These are phyloP conservation scores for Phenganax subtilis DNA, from an alignment of 92 coral and sea anemone species.

Conservation along the genomic window DNA sequence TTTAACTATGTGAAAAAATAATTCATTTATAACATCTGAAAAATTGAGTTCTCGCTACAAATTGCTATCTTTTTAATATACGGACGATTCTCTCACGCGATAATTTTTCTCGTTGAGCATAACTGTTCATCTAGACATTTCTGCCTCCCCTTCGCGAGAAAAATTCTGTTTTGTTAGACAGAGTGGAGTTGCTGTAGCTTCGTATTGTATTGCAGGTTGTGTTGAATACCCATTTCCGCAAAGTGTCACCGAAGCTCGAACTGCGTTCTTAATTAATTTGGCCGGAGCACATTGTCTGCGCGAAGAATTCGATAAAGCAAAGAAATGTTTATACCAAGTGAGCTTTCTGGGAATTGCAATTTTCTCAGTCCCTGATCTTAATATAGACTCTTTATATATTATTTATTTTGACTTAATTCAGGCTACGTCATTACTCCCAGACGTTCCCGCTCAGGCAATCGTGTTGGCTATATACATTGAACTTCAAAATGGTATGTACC, in stretches of 20 bases:
- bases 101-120: no score
- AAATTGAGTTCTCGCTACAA: no score
- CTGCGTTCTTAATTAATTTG: conserved; percentile 67
- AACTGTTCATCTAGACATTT: no score
- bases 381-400: background rate
- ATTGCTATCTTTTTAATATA: no score
- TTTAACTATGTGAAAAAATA: no score
- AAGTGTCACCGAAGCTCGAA: conserved; percentile 66
- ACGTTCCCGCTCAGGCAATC: conserved; percentile 59
- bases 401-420: conserved; percentile 29
- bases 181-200: background rate
- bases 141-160: no score
- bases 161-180: no score
- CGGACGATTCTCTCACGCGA: no score
- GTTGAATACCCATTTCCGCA: conserved; percentile 59
- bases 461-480: conserved; percentile 82
- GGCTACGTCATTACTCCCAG: conserved; percentile 63
- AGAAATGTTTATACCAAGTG: conserved; percentile 84
- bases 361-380: background rate
- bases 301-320: conserved; percentile 86
- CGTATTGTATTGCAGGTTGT: conserved; percentile 51
- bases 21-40: no score
- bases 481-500: conserved; percentile 76
- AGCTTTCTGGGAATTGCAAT: background rate
- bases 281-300: conserved; percentile 85